A percentile compares a stretch with the other conserved stretches of the same genome.
phyloP scores from a whole-genome alignment of 2,797 vertebrate species.

The Carapus acus region DNA sequence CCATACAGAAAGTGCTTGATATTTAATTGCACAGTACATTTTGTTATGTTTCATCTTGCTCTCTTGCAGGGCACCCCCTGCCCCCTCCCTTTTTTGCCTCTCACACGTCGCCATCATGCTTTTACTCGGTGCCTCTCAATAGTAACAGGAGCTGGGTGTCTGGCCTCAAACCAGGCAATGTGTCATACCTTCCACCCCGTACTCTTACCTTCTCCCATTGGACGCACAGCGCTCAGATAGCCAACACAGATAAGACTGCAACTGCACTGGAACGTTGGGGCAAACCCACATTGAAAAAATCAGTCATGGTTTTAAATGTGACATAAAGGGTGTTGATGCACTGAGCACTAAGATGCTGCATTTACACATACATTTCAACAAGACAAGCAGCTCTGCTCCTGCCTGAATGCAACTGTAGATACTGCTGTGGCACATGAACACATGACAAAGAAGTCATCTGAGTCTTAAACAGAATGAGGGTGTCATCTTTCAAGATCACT shows the following conservation, averaged over 20 bases:
- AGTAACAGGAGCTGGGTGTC: slow-evolving; percentile 59
- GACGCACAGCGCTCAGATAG: slow-evolving; percentile 50
- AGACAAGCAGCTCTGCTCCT: too few relatives aligned
- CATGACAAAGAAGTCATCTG: slow-evolving; percentile 18
- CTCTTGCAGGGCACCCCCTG: too few relatives aligned
- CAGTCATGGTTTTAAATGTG: too few relatives aligned
- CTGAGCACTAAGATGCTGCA: background rate
- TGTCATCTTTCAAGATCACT: slow-evolving; percentile 38
- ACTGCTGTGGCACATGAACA: slow-evolving; percentile 30
- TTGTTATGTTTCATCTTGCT: too few relatives aligned
- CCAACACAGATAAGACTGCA: slow-evolving; percentile 52
- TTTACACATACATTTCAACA: background rate
- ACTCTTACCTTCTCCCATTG: slow-evolving; percentile 33
- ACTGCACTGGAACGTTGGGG: slow-evolving; percentile 30
- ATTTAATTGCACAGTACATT: too few relatives aligned
- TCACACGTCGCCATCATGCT: slow-evolving; percentile 27
- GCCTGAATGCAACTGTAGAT: slow-evolving; percentile 22
- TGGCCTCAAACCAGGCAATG: slow-evolving; percentile 51
- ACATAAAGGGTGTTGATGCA: too few relatives aligned
- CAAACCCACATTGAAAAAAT: background rate
- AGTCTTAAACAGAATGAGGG: slow-evolving; percentile 12
- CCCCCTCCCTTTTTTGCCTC: background rate
- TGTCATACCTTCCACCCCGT: slow-evolving; percentile 62
- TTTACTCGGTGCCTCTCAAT: slow-evolving; percentile 43
- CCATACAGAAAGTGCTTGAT: too few relatives aligned